Base-by-base conservation (phyloP, 2,888 invertebrate genomes). In the Oxycera nigricornis region DNA sequence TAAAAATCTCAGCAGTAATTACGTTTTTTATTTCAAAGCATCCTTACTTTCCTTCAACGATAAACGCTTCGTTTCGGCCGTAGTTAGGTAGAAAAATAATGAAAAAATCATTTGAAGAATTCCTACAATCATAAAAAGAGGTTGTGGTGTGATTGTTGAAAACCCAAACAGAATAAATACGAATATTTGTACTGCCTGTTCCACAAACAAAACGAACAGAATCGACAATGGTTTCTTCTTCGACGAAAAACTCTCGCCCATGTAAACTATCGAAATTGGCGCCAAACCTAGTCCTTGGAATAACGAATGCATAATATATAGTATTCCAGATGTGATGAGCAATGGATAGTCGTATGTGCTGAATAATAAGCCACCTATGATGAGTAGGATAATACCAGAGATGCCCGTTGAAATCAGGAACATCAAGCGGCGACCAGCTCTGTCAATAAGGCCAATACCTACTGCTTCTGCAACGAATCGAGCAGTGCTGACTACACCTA, bases 241-340 rank as follows among this genome's bases (percentile, higher is more conserved):
- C 6, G 26, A n/a, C 17, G 50, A 1, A 17, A 68, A 68, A 9
- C 68, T 68, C 30, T 68, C 68, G 7, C 68, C 68, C 30, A 46
- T 46, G n/a, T 50, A 50, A 50, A 28, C 30, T 0, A 68, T 17
- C 0, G 68, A 68, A n/a, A 68, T 30, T 14, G 46, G 46, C 2
- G 39, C 17, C 46, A 68, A 30, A n/a, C 68, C 68, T 6, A 68
- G 11, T 17, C 68, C 68, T 1, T 28, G 7, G 7, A 17, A 46
- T 2, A 50, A 14, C 1, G 22, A 11, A 24, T 17, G 30, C 1
- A 50, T 6, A n/a, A 68, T 50, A 20, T 28, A 68, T 1, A 68
- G 28, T n/a, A 35, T 50, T 3, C 68, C 50, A 7, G 7, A 28
- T 17, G 50, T 26, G 1, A 28, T 22, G 17, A 68, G 20, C n/a